Evolutionary conservation across 2,797 vertebrate species (phyloP), one percentile per base, ranked within the genome.

Genomic region (Pangasius mekongensis): DNA sequence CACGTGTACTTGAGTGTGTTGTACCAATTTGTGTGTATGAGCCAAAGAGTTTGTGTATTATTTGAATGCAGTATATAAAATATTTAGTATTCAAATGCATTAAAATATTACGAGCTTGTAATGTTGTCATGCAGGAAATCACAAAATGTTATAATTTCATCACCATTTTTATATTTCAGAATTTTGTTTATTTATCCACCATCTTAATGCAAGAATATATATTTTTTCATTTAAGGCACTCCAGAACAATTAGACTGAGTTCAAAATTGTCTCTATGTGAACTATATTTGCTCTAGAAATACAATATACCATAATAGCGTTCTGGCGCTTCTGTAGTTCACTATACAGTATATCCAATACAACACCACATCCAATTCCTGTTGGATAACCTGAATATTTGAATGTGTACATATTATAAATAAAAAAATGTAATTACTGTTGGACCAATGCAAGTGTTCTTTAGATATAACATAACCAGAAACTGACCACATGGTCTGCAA

Each of bases 1-100:
- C 78, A 33, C 30, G 33, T 54, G 16, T 77, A 14, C 33, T 10
- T 93, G 93, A 92, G 92, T 69, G 89, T 91, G 90, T 88, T 83
- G 90, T 58, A 43, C 27, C 4, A 52, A 56, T 66, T 69, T 90
- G 49, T 77, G 84, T 83, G 58, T 60, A 11, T 43, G 16, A 49
- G 13, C 16, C 64, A 49, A 39, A 39, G 56, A 58, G 24, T 36
- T 43, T 78, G 27, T 86, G 36, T 30, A 20, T 64, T 47, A 49
- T 64, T 66, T 83, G 8, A 83, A 64, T 30, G 30, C 39, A 83
- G 18, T 64, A 18, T 20, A 78, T 56, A 20, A 56, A 33, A 18
- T 56, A 56, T 52, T 54, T 30, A 20, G 9, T 33, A 20, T n/a
- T 77, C 13, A 52, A 5, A 78, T 20, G n/a, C 13, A 8, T 47